Evolutionary conservation across 2,113 vertebrate genomes (phyloP).

Genomic region (Mobula birostris): DNA sequence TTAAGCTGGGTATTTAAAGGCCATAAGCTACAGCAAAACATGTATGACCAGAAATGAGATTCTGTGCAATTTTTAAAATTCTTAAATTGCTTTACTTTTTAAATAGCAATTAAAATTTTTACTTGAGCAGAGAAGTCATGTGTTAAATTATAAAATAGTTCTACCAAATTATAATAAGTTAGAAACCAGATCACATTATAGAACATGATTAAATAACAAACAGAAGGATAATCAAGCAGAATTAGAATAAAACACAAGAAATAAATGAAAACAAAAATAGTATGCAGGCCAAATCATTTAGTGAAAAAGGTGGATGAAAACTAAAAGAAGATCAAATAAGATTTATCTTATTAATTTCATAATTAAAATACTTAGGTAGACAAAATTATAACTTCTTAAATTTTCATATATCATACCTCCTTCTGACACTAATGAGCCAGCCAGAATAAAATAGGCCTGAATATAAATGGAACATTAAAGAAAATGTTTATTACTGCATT

Average conservation of each 20-base stretch:
- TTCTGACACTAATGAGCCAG: conserved; percentile 92
- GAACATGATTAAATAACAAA: neutral
- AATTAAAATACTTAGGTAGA: neutral
- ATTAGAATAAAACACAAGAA: neutral
- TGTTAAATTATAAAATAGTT: neutral
- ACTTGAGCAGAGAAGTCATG: neutral
- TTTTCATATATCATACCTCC: conserved; percentile 69
- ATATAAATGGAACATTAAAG: conserved; percentile 38
- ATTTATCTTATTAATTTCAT: neutral
- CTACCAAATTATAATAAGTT: neutral
- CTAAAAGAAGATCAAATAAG: neutral
- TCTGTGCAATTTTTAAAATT: neutral
- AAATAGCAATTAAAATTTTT: neutral
- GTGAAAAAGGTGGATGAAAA: neutral
- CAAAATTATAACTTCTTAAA: neutral
- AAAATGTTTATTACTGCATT: neutral
- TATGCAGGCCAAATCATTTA: too few relatives aligned
- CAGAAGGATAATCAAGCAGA: neutral
- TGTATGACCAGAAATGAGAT: neutral
- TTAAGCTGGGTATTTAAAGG: neutral
- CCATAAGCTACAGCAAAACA: neutral
- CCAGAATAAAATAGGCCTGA: conserved; percentile 95
- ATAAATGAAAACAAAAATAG: too few relatives aligned
- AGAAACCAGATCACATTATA: neutral
- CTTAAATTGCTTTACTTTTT: neutral